phyloP scores from a whole-genome alignment of 2,888 invertebrate species.

The Eurytoma adleriae region DNA sequence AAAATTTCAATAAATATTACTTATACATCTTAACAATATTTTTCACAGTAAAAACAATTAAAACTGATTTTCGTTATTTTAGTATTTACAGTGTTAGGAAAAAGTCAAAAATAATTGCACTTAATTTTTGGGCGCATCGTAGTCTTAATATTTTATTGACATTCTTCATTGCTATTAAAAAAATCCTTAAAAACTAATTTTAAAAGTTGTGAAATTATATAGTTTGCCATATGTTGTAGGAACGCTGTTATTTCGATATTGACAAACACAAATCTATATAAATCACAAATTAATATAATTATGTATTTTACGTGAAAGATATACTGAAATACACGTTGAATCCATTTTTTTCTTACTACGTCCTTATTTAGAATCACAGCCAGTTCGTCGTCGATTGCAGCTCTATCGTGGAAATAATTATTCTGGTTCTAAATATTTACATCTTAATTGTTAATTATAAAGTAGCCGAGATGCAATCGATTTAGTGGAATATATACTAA shows the following conservation, averaged over 20 bases:
- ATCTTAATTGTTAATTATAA: slow-evolving; percentile 2
- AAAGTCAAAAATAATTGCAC: slow-evolving; percentile 12
- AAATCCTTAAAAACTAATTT: not conserved
- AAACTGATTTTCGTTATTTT: not conserved
- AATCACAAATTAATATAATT: slow-evolving; percentile 13
- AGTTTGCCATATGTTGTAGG: slow-evolving; percentile 33
- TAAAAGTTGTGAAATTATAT: slow-evolving; percentile 19
- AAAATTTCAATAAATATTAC: slow-evolving; percentile 48
- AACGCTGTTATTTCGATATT: slow-evolving; percentile 21
- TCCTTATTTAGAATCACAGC: slow-evolving; percentile 49
- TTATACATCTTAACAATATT: slow-evolving; percentile 17
- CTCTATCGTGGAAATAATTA: slow-evolving; percentile 14
- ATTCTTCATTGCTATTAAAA: slow-evolving; percentile 11
- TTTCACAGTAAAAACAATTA: slow-evolving; percentile 25
- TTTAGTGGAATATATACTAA: slow-evolving; percentile 22
- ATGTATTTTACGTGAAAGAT: too few species aligned
- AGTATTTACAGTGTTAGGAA: slow-evolving; percentile 32
- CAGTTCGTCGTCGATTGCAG: slow-evolving; percentile 28
- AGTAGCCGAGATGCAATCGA: slow-evolving; percentile 20
- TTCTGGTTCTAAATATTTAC: slow-evolving; percentile 6
- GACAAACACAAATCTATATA: slow-evolving; percentile 20
- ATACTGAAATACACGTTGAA: slow-evolving; percentile 6
- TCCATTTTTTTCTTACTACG: slow-evolving; percentile 5
- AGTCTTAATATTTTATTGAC: slow-evolving; percentile 13
- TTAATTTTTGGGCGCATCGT: not conserved